Base-by-base conservation (phyloP, 2,113 vertebrate species). In the Sigmodon hispidus region DNA sequence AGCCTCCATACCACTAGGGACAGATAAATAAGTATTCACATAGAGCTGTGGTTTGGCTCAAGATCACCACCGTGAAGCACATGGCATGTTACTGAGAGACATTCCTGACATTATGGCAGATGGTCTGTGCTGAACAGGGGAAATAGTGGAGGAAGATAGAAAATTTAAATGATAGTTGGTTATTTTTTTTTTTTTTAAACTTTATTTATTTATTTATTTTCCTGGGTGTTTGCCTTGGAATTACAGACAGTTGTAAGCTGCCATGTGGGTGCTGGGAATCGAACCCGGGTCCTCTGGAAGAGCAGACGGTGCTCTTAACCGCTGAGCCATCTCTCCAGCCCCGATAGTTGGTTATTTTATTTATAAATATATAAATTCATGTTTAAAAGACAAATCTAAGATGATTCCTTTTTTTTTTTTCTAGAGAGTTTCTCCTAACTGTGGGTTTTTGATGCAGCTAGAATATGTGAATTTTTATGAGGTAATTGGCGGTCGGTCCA, bases 131-230 rank as follows among this genome's bases (percentile, higher is more conserved):
- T 45, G 24, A 34, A 76, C 17, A 81, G 76, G 61, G 52, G 40
- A 52, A 69, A 79, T 85, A 72, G 29, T 87, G 15, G 72, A 83
- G 61, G 26, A 90, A 95, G 50, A 69, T 92, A 45, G 43, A 76
- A 11, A 77, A 76, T 94, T 90, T 95, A 80, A 36, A 36, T 70
- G 12, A 72, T 55, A 83, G 50, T 63, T 88, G 11, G 13, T 63
- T 86, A 72, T 89, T 72, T 87, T 36, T 65, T 76, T 70, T 96
- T n/a, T n/a, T n/a, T n/a, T n/a, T n/a, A n/a, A n/a, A n/a, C n/a
- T n/a, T n/a, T n/a, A n/a, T n/a, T n/a, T n/a, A n/a, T n/a, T n/a
- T n/a, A n/a, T n/a, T n/a, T n/a, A n/a, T n/a, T n/a, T n/a, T n/a
- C n/a, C n/a, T n/a, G n/a, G n/a, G n/a, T n/a, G n/a, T n/a, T n/a